Conservation (phyloP, 2,888 invertebrate genomes). For the Nebria salina region DNA sequence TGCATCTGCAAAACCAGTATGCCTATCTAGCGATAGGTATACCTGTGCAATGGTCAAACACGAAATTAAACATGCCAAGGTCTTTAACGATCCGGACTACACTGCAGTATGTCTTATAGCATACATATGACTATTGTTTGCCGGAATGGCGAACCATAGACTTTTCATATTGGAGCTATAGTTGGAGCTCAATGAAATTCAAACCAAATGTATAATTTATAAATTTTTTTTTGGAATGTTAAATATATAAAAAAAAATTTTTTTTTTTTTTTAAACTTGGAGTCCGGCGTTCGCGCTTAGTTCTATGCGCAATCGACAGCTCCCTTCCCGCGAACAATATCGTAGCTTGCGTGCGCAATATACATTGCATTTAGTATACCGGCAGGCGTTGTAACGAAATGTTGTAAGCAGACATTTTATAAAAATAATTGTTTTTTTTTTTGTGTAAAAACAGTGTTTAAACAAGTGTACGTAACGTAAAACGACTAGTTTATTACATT, state of each 20-base stretch:
- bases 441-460: constrained; percentile 6
- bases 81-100: not conserved
- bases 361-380: constrained; percentile 10
- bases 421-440: not conserved
- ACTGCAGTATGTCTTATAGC: not conserved
- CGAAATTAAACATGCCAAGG: constrained; percentile 11
- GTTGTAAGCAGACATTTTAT: not conserved
- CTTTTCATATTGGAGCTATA: too few species aligned
- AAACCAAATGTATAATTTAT: too few species aligned
- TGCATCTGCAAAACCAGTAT: constrained; percentile 17
- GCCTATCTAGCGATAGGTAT: not conserved
- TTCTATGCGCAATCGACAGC: constrained; percentile 5
- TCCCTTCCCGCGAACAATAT: constrained; percentile 5
- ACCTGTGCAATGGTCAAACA: constrained; percentile 7
- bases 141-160: too few species aligned
- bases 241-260: too few species aligned
- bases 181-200: too few species aligned
- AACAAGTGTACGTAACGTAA: not conserved
- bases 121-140: not conserved
- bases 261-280: not conserved
- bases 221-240: too few species aligned
- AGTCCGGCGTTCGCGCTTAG: not conserved
- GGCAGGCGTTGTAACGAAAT: constrained; percentile 16
- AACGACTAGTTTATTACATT: not conserved
- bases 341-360: constrained; percentile 20